phyloP scores from a whole-genome alignment of 2,113 vertebrate genomes.

The Aplodontia rufa region DNA sequence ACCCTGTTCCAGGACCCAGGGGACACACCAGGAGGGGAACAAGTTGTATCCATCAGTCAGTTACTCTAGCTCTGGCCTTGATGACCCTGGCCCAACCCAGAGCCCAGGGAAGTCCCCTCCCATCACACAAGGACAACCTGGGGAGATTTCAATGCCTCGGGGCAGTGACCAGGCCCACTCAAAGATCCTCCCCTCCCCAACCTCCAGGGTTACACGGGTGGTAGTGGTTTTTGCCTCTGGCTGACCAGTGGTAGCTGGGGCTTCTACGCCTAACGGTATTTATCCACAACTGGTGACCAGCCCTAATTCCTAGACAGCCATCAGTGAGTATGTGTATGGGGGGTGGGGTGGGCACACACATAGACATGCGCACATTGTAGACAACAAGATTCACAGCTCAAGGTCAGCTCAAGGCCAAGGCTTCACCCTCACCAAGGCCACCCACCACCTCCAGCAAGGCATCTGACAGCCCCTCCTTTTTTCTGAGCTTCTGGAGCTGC shows the following conservation, averaged over 20 bases:
- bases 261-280: neutral
- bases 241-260: neutral
- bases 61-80: neutral
- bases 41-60: neutral
- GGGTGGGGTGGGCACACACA: neutral
- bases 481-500: neutral
- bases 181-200: neutral
- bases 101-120: neutral
- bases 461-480: neutral
- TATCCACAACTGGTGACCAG: neutral
- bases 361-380: no score
- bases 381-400: neutral
- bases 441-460: neutral
- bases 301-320: neutral
- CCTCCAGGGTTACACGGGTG: neutral
- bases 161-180: neutral
- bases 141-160: neutral
- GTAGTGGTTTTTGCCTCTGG: neutral
- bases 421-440: neutral
- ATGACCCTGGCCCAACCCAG: neutral
- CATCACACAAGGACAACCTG: neutral
- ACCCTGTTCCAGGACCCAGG: neutral
- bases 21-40: neutral
- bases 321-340: accelerated
- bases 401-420: neutral